phyloP scores from a whole-genome alignment of 2,113 vertebrate species.

The Gambusia holbrooki region DNA sequence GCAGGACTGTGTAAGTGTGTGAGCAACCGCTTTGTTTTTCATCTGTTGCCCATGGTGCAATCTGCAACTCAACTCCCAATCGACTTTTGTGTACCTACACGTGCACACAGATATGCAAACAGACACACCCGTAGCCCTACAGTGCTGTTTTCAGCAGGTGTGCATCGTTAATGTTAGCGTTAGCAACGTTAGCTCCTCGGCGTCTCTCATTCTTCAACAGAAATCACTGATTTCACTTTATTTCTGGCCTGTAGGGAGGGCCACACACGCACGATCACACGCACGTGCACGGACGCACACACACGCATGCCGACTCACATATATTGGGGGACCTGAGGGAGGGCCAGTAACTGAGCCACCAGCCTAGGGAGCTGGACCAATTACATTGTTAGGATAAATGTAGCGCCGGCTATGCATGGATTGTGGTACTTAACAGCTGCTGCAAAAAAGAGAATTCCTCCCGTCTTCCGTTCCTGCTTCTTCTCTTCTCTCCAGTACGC shows the following conservation, averaged over 20 bases:
- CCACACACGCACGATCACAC: slow-evolving; percentile 26
- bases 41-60: slow-evolving; percentile 80
- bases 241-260: slow-evolving; percentile 66
- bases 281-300: slow-evolving; percentile 28
- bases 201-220: slow-evolving; percentile 69
- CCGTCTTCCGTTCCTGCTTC: slow-evolving; percentile 50
- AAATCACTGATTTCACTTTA: slow-evolving; percentile 83
- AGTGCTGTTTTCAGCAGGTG: slow-evolving; percentile 81
- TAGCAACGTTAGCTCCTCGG: slow-evolving; percentile 60
- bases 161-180: slow-evolving; percentile 80
- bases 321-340: slow-evolving; percentile 73
- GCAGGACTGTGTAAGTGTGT: slow-evolving; percentile 15
- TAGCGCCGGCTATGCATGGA: slow-evolving; percentile 79
- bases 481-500: slow-evolving; percentile 63
- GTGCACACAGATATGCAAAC: not conserved
- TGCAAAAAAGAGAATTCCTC: slow-evolving; percentile 78
- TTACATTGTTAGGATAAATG: slow-evolving; percentile 86
- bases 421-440: slow-evolving; percentile 85
- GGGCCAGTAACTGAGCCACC: slow-evolving; percentile 82
- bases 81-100: slow-evolving; percentile 16
- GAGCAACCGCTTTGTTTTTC: slow-evolving; percentile 70
- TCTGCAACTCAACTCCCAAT: slow-evolving; percentile 60
- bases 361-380: slow-evolving; percentile 85
- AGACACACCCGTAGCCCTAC: slow-evolving; percentile 55
- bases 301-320: slow-evolving; percentile 22